Percentiles rank a stretch among this genome's conserved stretches.
These are phyloP conservation scores for Chymomyza caudatula DNA, from an alignment of 2,888 invertebrate species.

Conservation along the genomic window DNA sequence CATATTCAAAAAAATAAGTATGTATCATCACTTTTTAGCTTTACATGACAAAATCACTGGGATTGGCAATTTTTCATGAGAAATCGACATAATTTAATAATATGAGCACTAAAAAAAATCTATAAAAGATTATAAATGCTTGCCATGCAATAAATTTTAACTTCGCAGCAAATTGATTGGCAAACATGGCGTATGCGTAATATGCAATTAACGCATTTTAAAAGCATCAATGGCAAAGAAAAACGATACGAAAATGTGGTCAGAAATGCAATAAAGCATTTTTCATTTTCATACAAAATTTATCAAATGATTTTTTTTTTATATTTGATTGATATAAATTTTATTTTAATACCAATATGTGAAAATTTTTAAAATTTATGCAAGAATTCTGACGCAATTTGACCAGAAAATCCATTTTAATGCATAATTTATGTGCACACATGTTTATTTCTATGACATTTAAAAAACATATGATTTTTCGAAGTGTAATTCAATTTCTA, in stretches of 20 bases:
- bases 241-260: background rate
- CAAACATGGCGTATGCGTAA: slow-evolving; percentile 1
- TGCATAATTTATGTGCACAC: too few species aligned
- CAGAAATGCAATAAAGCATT: background rate
- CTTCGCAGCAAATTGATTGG: too few species aligned
- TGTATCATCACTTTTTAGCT: too few species aligned
- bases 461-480: too few species aligned
- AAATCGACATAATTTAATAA: background rate
- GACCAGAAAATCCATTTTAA: too few species aligned
- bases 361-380: too few species aligned
- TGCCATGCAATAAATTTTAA: background rate
- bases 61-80: background rate
- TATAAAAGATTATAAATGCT: background rate
- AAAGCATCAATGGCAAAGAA: background rate
- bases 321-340: too few species aligned
- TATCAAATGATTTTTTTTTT: background rate
- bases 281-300: background rate
- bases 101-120: background rate
- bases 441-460: too few species aligned
- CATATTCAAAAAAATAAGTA: background rate
- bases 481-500: too few species aligned
- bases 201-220: background rate
- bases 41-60: background rate
- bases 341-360: too few species aligned
- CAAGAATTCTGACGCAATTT: too few species aligned